Conservation (phyloP, 2,888 invertebrate genomes). For the Nasonia oneida region DNA sequence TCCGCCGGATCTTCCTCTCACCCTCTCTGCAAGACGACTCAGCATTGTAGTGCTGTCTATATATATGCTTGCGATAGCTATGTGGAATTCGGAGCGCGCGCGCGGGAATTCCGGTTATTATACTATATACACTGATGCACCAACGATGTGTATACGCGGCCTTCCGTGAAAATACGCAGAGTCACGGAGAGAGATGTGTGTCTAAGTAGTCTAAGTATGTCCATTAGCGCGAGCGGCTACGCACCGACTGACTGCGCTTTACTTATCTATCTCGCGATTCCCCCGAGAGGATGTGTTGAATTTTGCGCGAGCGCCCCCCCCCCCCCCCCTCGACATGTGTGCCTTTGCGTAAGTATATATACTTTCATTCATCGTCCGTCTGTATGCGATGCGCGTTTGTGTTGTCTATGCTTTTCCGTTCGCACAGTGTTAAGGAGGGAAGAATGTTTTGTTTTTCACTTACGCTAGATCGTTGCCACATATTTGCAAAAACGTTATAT, state of each 20-base stretch:
- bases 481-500: neutral
- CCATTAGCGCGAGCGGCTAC: neutral
- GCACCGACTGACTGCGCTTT: neutral
- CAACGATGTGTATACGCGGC: neutral
- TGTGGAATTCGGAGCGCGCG: neutral
- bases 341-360: neutral
- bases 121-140: no score
- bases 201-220: neutral
- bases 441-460: neutral
- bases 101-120: neutral
- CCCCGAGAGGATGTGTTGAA: neutral
- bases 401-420: no score
- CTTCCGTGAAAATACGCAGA: slow-evolving; percentile 6
- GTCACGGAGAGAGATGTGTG: neutral
- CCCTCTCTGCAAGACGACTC: slow-evolving; percentile 60
- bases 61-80: neutral
- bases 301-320: neutral
- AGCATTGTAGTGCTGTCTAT: slow-evolving; percentile 41
- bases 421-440: no score
- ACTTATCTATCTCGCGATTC: neutral
- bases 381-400: no score
- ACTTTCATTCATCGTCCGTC: neutral
- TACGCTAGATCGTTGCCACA: neutral
- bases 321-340: neutral
- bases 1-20: slow-evolving; percentile 55